Evolutionary conservation across 2,888 invertebrate genomes (phyloP).

Genomic region (Eurytoma adleriae): DNA sequence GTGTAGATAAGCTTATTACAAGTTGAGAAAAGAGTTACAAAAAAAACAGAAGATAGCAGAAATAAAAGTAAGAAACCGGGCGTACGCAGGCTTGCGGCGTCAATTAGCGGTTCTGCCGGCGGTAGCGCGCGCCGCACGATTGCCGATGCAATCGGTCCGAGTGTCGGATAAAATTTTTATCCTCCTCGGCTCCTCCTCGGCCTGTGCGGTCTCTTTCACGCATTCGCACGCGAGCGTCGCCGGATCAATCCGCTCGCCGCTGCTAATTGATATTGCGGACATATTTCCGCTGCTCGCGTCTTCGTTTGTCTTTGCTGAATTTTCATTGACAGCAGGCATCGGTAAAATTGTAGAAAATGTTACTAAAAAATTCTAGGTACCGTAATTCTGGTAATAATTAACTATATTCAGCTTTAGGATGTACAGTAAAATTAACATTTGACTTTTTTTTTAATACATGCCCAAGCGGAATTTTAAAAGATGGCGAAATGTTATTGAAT

Average conservation of each 20-base stretch:
- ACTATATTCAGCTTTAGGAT: too few species aligned
- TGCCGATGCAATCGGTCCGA: constrained; percentile 59
- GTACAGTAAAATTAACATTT: too few species aligned
- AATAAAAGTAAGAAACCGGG: background rate
- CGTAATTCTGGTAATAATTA: too few species aligned
- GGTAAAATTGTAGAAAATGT: too few species aligned
- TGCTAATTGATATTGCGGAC: constrained; percentile 51
- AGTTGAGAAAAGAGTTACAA: background rate
- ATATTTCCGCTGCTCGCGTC: constrained; percentile 38
- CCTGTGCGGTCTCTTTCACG: constrained; percentile 36
- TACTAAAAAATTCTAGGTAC: too few species aligned
- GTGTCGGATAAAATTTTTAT: constrained; percentile 54
- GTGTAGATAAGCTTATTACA: constrained; percentile 14
- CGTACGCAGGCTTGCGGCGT: constrained; percentile 31
- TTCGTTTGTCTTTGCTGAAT: background rate
- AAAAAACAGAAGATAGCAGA: background rate
- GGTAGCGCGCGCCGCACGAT: constrained; percentile 54
- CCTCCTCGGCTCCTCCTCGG: constrained; percentile 28
- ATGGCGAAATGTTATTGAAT: too few species aligned
- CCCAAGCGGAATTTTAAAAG: too few species aligned
- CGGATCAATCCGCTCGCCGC: constrained; percentile 38
- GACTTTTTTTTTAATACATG: too few species aligned
- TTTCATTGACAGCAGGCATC: background rate
- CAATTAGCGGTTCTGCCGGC: constrained; percentile 65
- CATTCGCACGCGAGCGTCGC: background rate